Conservation (phyloP, 2,113 vertebrate species). For the Chloropsis hardwickii region DNA sequence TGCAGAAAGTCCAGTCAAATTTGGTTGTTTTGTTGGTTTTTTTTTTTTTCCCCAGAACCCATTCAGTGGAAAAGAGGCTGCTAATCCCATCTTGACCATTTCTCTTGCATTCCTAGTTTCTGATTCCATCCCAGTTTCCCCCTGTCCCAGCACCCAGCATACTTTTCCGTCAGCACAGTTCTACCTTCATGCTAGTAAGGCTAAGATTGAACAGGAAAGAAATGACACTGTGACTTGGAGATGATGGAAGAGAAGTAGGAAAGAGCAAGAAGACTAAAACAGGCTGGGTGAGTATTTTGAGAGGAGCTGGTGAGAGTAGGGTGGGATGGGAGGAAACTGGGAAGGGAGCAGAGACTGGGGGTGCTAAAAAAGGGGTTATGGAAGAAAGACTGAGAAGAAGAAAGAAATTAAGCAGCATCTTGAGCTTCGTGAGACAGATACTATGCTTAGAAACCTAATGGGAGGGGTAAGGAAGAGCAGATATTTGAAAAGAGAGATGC, state of each 20-base stretch:
- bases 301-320: background rate
- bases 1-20: background rate
- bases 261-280: background rate
- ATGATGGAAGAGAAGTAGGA: background rate
- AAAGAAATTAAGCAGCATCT: background rate
- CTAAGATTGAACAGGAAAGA: background rate
- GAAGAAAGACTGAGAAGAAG: background rate
- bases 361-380: background rate
- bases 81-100: background rate
- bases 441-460: background rate
- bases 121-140: background rate
- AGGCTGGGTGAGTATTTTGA: background rate
- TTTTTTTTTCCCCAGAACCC: background rate
- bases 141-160: background rate
- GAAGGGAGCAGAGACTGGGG: background rate
- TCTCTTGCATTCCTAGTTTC: background rate
- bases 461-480: background rate
- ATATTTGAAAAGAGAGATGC: background rate
- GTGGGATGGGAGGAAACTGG: background rate
- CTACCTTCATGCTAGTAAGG: background rate
- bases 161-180: background rate
- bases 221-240: background rate
- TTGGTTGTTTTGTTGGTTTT: background rate
- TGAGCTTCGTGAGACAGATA: background rate
- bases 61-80: background rate